Evolutionary conservation across 1,140 invertebrate genomes (phyloP).

Genomic region (Drosophila sp.): DNA sequence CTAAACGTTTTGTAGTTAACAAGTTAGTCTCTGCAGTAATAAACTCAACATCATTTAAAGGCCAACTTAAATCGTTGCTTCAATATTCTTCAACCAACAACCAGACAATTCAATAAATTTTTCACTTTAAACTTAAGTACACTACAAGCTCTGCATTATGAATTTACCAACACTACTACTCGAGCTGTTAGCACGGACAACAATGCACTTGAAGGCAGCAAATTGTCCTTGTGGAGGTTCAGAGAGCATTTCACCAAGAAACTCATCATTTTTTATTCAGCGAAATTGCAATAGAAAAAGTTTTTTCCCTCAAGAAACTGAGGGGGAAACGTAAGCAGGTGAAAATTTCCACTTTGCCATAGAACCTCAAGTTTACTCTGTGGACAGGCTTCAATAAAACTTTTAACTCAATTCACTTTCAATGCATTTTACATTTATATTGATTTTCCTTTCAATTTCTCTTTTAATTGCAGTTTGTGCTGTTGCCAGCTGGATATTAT

Average conservation of each 20-base stretch:
- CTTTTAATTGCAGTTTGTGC: slow-evolving; percentile 16
- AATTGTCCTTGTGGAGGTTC: slow-evolving; percentile 52
- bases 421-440: slow-evolving; percentile 32
- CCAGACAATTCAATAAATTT: slow-evolving; percentile 3
- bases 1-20: not conserved
- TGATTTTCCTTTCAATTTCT: slow-evolving; percentile 4
- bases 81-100: not conserved
- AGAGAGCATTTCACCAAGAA: slow-evolving; percentile 50
- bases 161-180: slow-evolving; percentile 44
- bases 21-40: not conserved
- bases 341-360: slow-evolving; percentile 17
- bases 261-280: slow-evolving; percentile 57
- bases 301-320: slow-evolving; percentile 14
- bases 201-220: slow-evolving; percentile 39
- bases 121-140: slow-evolving; percentile 7
- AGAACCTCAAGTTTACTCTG: not conserved
- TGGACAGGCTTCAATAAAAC: not conserved
- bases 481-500: not conserved
- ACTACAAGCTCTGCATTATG: slow-evolving; percentile 27
- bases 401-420: slow-evolving; percentile 14
- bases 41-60: not conserved
- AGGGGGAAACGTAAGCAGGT: not conserved
- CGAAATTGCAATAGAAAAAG: slow-evolving; percentile 39
- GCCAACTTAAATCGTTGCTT: not conserved
- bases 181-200: slow-evolving; percentile 33